Percentiles rank a stretch among this genome's conserved stretches.
phyloP scores from a whole-genome alignment of 2,888 invertebrate genomes.

The Auanema freiburgensis region DNA sequence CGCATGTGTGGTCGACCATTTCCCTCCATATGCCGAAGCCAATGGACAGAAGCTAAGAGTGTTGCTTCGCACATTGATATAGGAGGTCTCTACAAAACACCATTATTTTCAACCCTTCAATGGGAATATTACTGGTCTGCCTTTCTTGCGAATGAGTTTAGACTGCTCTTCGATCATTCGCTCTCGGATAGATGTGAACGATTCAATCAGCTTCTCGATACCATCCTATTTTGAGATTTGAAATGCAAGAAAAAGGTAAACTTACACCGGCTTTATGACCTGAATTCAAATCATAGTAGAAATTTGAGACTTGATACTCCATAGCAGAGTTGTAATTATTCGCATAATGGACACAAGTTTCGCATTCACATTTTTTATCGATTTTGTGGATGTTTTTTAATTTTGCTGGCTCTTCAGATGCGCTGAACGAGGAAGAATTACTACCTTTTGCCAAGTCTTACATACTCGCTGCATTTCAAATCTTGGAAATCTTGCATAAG shows the following conservation, averaged over 20 bases:
- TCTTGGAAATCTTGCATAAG: slow-evolving; percentile 13
- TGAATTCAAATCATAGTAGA: not conserved
- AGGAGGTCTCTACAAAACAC: slow-evolving; percentile 13
- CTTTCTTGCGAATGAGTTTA: not conserved
- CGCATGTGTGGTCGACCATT: slow-evolving; percentile 7
- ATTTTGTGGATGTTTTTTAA: slow-evolving; percentile 5
- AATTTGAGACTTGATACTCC: slow-evolving; percentile 1
- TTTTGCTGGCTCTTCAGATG: not conserved
- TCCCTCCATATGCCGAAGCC: slow-evolving; percentile 12
- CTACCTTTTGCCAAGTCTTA: not conserved
- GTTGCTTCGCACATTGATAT: slow-evolving; percentile 13
- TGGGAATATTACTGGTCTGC: not conserved
- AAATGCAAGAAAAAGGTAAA: not conserved
- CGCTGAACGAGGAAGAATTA: too few relatives aligned
- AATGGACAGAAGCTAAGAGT: slow-evolving; percentile 9
- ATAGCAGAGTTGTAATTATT: slow-evolving; percentile 10
- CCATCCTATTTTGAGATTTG: not conserved
- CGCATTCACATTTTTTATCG: slow-evolving; percentile 12
- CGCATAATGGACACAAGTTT: slow-evolving; percentile 10
- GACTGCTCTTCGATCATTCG: slow-evolving; percentile 8
- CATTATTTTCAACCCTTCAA: slow-evolving; percentile 1
- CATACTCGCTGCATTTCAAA: slow-evolving; percentile 2
- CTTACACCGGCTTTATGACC: not conserved
- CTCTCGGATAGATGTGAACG: slow-evolving; percentile 6
- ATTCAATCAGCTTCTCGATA: not conserved